Conservation (phyloP, 2,113 vertebrate genomes). For the Myiagra hebetior region DNA sequence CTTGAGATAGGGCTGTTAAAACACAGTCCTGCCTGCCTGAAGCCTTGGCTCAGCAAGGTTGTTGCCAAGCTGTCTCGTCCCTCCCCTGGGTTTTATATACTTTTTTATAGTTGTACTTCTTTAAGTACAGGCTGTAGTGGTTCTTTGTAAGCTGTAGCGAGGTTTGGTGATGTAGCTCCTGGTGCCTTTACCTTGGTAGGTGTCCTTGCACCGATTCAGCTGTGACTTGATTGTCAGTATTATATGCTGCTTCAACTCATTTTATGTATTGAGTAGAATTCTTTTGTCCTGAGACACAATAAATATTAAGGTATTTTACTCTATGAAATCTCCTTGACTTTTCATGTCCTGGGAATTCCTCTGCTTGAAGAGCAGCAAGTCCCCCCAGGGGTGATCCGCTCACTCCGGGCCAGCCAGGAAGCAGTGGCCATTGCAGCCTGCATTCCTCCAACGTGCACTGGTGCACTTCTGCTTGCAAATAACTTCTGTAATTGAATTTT, state of each 20-base stretch:
- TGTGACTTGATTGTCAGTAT: constrained; percentile 64
- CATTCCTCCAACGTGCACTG: neutral
- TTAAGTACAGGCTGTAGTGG: neutral
- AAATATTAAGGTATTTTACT: constrained; percentile 63
- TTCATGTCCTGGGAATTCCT: neutral
- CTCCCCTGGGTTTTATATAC: constrained; percentile 35
- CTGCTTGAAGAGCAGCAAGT: neutral
- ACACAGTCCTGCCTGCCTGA: neutral
- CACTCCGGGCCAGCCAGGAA: neutral
- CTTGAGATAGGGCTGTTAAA: neutral
- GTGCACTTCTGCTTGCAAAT: neutral
- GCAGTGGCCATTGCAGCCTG: neutral
- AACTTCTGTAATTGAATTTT: constrained; percentile 32
- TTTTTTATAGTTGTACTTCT: constrained; percentile 45
- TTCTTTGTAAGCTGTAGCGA: constrained; percentile 36
- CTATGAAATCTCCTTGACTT: neutral
- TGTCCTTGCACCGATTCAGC: constrained; percentile 18
- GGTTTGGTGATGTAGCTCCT: constrained; percentile 33
- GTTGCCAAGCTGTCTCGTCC: constrained; percentile 2
- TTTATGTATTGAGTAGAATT: constrained; percentile 51
- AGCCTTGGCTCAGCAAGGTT: neutral
- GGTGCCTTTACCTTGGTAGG: constrained; percentile 45
- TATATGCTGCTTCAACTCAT: constrained; percentile 53
- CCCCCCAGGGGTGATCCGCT: neutral
- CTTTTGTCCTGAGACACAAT: constrained; percentile 53